Conservation (phyloP, 1,140 invertebrate genomes). For the Homalodisca vitripennis region DNA sequence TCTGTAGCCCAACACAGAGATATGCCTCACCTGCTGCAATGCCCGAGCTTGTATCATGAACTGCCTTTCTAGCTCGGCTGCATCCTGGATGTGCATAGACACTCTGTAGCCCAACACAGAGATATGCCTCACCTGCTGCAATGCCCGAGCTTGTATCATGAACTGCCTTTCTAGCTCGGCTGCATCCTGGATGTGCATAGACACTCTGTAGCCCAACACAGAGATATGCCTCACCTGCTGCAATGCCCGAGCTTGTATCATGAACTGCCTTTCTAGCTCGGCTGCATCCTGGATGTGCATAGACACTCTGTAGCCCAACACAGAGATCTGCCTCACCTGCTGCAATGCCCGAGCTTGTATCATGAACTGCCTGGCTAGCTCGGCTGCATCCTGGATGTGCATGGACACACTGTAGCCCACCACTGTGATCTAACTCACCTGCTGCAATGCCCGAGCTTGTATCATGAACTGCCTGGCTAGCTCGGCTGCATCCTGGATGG, state of each 20-base stretch:
- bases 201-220: constrained; percentile 50
- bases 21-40: too few species aligned
- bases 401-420: constrained; percentile 77
- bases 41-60: constrained; percentile 79
- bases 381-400: constrained; percentile 62
- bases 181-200: constrained; percentile 66
- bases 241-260: constrained; percentile 76
- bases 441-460: constrained; percentile 82
- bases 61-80: constrained; percentile 58
- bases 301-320: constrained; percentile 78
- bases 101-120: constrained; percentile 76
- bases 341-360: constrained; percentile 80
- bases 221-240: constrained; percentile 64
- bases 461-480: constrained; percentile 70
- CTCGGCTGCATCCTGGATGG: constrained; percentile 63
- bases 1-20: too few species aligned
- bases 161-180: constrained; percentile 64
- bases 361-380: constrained; percentile 70
- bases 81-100: constrained; percentile 67
- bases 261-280: constrained; percentile 66
- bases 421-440: constrained; percentile 73
- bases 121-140: constrained; percentile 80
- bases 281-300: constrained; percentile 62
- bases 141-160: constrained; percentile 73
- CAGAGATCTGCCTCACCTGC: constrained; percentile 77